Evolutionary conservation across 2,888 invertebrate genomes (phyloP), one percentile per base, ranked within the genome.

Genomic region (Campoletis raptor): DNA sequence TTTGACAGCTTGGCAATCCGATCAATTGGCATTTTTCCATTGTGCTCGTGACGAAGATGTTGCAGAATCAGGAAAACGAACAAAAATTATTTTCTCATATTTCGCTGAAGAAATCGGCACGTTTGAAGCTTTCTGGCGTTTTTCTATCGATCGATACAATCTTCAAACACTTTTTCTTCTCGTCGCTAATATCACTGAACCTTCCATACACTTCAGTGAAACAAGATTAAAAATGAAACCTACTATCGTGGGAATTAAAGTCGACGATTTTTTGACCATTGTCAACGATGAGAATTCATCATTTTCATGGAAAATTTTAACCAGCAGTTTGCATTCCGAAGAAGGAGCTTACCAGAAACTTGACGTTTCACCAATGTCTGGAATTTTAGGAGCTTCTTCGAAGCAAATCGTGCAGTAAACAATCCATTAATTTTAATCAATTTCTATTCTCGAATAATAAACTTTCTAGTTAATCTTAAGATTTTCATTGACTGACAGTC

Each of bases 71-170:
- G 96, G 96, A 37, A 96, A 96, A 89, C 95, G 95, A 57, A 94
- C 95, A 6, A 95, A 95, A 91, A 95, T 96, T n/a, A 94, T 94
- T 3, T 97, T 97, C 92, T 96, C 96, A 64, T 97, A 97, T 92
- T 94, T 95, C 18, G 96, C 97, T 0, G 95, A 95, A 66, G 94
- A 95, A 52, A 94, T 96, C n/a, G 97, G 97, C 92, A 94, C 95
- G 4, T 96, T 96, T 87, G 97, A 97, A 93, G 96, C 96, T 0
- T 96, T 96, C 91, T 97, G 97, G 96, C 95, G 95, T 88, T 96
- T 97, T 90, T 91, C 93, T 24, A 96, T 97, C 89, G 95, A 96
- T 3, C 94, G 95, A 78, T 95, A 96, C 91, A 94, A 95, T 87
- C 93, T 96, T 73, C 93, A 94, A 42, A 95, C 95, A 76, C 93